phyloP scores from a whole-genome alignment of 64 coral and sea anemone species.

The Montipora sp. region DNA sequence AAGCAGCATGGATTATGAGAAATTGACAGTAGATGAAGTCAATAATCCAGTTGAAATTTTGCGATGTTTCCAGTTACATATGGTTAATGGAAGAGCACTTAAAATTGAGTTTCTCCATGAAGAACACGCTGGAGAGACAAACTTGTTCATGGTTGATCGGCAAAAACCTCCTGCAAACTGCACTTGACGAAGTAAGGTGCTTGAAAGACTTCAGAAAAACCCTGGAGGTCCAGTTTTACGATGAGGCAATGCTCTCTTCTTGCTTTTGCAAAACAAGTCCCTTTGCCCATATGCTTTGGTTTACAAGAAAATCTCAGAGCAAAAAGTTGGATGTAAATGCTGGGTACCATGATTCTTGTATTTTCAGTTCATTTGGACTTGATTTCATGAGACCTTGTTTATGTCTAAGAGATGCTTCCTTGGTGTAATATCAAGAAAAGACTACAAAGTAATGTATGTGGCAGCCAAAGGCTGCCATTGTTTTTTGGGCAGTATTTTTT shows the following conservation, averaged over 20 bases:
- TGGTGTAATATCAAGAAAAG: no score
- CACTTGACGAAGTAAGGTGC: slow-evolving; percentile 34
- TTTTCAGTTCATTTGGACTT: no score
- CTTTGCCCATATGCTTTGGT: no score
- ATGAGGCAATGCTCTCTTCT: slow-evolving; percentile 11
- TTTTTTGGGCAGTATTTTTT: no score
- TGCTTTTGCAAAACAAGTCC: no score
- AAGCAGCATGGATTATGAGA: background rate
- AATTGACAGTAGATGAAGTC: background rate
- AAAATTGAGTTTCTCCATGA: slow-evolving; percentile 12
- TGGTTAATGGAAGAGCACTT: slow-evolving; percentile 60
- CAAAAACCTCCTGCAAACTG: slow-evolving; percentile 31
- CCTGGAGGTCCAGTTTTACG: slow-evolving; percentile 66
- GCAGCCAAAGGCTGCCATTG: no score
- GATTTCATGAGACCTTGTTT: no score
- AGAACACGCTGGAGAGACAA: slow-evolving; percentile 25
- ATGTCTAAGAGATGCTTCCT: no score
- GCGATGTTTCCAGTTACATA: slow-evolving; percentile 32
- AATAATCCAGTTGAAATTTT: slow-evolving; percentile 52
- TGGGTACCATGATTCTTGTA: no score
- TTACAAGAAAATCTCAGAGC: no score
- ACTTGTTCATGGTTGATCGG: slow-evolving; percentile 64
- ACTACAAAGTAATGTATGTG: no score
- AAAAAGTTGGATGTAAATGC: no score
- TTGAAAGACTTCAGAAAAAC: slow-evolving; percentile 37